A percentile compares a stretch with the other conserved stretches of the same genome.
Evolutionary conservation across 2,113 vertebrate genomes (phyloP).

Genomic region (Condylura cristata): DNA sequence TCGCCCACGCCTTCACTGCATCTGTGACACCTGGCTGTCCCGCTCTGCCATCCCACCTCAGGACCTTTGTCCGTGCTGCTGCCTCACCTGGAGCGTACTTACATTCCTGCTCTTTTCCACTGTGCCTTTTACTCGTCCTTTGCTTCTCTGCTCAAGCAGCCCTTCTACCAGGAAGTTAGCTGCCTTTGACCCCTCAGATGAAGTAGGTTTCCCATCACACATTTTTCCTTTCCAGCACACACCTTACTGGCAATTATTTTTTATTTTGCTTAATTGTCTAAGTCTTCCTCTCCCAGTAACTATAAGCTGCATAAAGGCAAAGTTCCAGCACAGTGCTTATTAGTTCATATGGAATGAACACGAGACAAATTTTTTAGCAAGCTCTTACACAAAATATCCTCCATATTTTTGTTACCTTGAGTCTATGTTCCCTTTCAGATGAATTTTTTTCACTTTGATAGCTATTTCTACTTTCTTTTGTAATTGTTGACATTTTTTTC

Average conservation of each 20-base stretch:
- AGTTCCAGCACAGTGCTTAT: not conserved
- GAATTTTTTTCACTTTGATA: not conserved
- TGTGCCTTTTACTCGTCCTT: not conserved
- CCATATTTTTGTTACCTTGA: conserved; percentile 16
- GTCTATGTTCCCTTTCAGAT: not conserved
- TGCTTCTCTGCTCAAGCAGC: conserved; percentile 5
- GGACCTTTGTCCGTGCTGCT: not conserved
- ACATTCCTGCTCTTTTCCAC: not conserved
- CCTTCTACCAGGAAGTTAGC: conserved; percentile 8
- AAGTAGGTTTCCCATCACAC: not conserved
- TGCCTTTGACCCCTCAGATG: not conserved
- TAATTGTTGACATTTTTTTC: conserved; percentile 3
- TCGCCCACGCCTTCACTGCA: not conserved
- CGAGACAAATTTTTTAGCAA: not conserved
- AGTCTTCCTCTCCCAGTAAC: conserved; percentile 2
- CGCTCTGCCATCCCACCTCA: not conserved
- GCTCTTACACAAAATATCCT: not conserved
- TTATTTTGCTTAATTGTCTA: conserved; percentile 35
- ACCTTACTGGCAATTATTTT: not conserved
- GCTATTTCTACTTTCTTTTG: conserved; percentile 9
- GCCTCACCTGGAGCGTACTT: not conserved
- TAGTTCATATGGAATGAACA: not conserved
- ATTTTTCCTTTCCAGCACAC: conserved; percentile 37
- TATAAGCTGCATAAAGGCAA: conserved; percentile 20
- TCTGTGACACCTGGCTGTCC: not conserved